phyloP scores from a whole-genome alignment of 2,888 invertebrate genomes.

The Miltochrista miniata region DNA sequence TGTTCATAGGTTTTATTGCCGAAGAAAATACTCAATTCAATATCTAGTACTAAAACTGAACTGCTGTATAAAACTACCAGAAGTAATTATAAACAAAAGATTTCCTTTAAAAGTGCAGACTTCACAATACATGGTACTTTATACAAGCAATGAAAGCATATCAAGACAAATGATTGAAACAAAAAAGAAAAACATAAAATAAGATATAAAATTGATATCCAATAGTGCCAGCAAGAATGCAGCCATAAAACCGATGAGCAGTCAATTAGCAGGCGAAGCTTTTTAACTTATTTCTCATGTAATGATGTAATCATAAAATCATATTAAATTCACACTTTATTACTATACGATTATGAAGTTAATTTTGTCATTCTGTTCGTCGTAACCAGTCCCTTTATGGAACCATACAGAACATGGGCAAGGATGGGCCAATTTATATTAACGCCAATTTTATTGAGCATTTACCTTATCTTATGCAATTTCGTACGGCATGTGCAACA shows the following conservation, averaged over 20 bases:
- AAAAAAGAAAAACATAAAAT: conserved; percentile 24
- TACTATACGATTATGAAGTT: background rate
- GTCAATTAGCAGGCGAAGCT: conserved; percentile 31
- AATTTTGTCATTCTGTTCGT: background rate
- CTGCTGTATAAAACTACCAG: too few relatives aligned
- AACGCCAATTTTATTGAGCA: background rate
- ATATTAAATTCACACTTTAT: conserved; percentile 8
- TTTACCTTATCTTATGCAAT: background rate
- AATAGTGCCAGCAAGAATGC: conserved; percentile 33
- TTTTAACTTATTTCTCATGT: conserved; percentile 14
- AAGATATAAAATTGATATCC: conserved; percentile 34
- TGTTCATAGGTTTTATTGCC: too few relatives aligned
- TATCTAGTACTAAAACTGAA: too few relatives aligned
- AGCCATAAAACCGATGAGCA: conserved; percentile 38
- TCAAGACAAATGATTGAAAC: conserved; percentile 2
- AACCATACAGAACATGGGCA: background rate
- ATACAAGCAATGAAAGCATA: background rate
- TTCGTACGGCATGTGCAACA: too few relatives aligned
- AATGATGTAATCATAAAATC: conserved; percentile 8
- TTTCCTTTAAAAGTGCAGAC: background rate
- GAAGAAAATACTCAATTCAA: too few relatives aligned
- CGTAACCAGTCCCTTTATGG: background rate
- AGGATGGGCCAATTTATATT: background rate
- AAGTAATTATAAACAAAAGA: too few relatives aligned
- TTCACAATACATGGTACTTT: background rate